phyloP scores from a whole-genome alignment of 2,888 invertebrate genomes.

The Mimumesa dahlbomi region DNA sequence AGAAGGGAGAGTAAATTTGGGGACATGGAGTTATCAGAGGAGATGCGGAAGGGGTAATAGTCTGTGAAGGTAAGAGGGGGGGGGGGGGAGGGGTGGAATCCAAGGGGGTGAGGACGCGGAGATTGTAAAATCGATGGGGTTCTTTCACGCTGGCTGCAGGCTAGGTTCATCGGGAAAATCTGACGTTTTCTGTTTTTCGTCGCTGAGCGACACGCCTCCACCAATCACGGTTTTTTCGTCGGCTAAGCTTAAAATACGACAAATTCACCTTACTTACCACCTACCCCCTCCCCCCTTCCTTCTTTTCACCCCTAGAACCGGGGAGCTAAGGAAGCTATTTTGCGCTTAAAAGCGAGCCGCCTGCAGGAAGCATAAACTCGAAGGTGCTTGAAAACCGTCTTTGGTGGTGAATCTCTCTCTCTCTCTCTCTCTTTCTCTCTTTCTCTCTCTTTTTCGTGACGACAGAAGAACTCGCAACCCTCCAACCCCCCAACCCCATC shows the following conservation, averaged over 20 bases:
- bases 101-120: constrained; percentile 50
- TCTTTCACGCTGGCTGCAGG: constrained; percentile 52
- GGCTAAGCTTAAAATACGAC: constrained; percentile 33
- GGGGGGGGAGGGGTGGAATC: too few relatives aligned
- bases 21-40: constrained; percentile 44
- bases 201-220: constrained; percentile 8
- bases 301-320: too few relatives aligned
- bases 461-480: neutral
- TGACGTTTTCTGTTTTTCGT: constrained; percentile 28
- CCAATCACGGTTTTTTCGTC: constrained; percentile 15
- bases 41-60: constrained; percentile 48
- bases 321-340: constrained; percentile 17
- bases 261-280: constrained; percentile 21
- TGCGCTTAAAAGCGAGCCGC: constrained; percentile 36
- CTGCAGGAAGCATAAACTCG: constrained; percentile 29
- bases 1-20: constrained; percentile 43
- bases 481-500: neutral
- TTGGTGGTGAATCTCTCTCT: too few relatives aligned
- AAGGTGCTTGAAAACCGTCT: constrained; percentile 30
- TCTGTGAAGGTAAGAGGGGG: constrained; percentile 41
- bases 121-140: constrained; percentile 73
- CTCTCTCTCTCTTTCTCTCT: too few relatives aligned
- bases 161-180: constrained; percentile 50
- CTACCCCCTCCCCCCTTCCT: too few relatives aligned
- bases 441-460: too few relatives aligned